phyloP scores from a whole-genome alignment of 2,113 vertebrate genomes.

The Pelecanus crispus region DNA sequence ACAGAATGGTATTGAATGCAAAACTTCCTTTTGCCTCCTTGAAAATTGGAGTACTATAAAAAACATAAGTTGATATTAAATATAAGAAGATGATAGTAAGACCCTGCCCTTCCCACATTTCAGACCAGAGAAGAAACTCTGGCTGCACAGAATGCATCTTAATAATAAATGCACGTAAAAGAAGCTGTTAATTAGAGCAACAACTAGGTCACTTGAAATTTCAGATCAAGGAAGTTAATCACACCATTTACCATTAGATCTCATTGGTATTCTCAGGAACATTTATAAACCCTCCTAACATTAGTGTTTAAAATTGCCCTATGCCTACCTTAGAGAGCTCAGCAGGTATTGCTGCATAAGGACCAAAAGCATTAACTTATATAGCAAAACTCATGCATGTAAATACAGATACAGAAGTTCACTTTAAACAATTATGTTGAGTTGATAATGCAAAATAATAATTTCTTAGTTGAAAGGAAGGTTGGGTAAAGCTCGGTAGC shows the following conservation, averaged over 20 bases:
- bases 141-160: background rate
- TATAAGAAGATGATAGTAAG: background rate
- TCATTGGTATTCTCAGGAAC: slow-evolving; percentile 24
- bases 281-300: slow-evolving; percentile 4
- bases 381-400: background rate
- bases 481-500: background rate
- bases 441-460: background rate
- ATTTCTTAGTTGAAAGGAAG: background rate
- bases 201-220: slow-evolving; percentile 42
- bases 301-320: background rate
- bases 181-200: slow-evolving; percentile 34
- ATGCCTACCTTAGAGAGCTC: background rate
- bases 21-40: background rate
- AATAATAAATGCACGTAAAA: slow-evolving; percentile 11
- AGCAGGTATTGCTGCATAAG: background rate
- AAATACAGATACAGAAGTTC: background rate
- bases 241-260: slow-evolving; percentile 29
- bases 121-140: background rate
- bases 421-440: background rate
- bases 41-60: background rate
- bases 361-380: background rate
- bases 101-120: background rate
- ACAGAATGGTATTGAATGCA: background rate
- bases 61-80: background rate
- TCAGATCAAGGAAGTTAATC: slow-evolving; percentile 30